phyloP scores from a whole-genome alignment of 2,797 vertebrate genomes.

The Danio tinwini region DNA sequence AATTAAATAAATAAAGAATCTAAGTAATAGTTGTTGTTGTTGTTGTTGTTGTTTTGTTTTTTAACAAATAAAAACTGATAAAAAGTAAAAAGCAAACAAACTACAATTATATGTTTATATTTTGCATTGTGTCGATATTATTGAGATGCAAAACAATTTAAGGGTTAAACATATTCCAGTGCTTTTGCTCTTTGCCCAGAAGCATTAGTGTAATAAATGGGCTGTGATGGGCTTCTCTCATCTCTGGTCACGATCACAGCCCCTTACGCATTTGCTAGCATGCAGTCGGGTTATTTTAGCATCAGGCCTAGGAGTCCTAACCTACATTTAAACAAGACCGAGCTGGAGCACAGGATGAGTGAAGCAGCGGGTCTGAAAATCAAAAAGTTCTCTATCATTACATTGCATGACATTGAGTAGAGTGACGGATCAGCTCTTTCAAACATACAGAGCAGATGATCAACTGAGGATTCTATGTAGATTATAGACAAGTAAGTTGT shows the following conservation, averaged over 20 bases:
- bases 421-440: neutral
- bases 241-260: conserved; percentile 56
- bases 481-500: no score
- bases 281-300: conserved; percentile 78
- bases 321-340: conserved; percentile 74
- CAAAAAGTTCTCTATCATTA: neutral
- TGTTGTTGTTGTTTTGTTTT: no score
- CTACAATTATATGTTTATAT: no score
- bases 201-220: conserved; percentile 29
- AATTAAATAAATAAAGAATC: no score
- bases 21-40: no score
- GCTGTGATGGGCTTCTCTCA: conserved; percentile 42
- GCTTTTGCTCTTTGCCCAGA: neutral
- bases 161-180: conserved; percentile 18
- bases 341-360: conserved; percentile 64
- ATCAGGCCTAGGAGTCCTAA: conserved; percentile 72
- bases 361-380: neutral
- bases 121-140: no score
- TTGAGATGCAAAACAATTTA: neutral
- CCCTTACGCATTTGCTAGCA: conserved; percentile 65
- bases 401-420: neutral
- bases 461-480: neutral
- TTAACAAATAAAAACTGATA: no score
- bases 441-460: neutral
- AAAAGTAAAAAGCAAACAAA: no score